A percentile compares a stretch with the other conserved stretches of the same genome.
Conservation (phyloP, 2,797 vertebrate species). For the Eremophila alpestris region DNA sequence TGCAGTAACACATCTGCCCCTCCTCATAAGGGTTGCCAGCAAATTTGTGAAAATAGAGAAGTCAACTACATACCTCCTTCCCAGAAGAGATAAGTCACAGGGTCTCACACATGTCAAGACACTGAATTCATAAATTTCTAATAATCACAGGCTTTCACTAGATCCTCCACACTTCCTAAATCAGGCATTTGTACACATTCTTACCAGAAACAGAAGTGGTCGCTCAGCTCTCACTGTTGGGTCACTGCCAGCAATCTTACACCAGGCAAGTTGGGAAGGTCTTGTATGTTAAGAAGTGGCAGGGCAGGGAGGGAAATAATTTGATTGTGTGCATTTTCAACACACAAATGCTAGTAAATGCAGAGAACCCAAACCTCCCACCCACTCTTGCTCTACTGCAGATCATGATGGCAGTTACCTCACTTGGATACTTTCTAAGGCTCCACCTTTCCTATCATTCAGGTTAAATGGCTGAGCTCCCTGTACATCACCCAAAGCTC, state of each 20-base stretch:
- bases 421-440: fast-evolving
- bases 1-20: fast-evolving
- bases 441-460: background rate
- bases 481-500: background rate
- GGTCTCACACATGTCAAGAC: background rate
- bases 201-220: background rate
- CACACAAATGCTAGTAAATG: background rate
- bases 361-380: background rate
- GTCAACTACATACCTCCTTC: background rate
- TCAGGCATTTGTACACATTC: background rate
- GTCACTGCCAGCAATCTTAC: background rate
- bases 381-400: background rate
- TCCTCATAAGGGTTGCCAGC: background rate
- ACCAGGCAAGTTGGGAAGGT: background rate
- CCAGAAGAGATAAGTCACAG: background rate
- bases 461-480: background rate
- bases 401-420: background rate
- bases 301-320: background rate
- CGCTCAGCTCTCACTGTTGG: background rate
- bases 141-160: background rate
- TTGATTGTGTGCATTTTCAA: background rate
- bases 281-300: background rate
- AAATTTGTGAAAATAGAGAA: background rate
- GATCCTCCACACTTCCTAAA: background rate
- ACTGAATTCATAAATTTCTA: background rate